Evolutionary conservation across 1,140 invertebrate genomes (phyloP), one percentile per base, ranked within the genome.

Genomic region (Drosophila oshimai): DNA sequence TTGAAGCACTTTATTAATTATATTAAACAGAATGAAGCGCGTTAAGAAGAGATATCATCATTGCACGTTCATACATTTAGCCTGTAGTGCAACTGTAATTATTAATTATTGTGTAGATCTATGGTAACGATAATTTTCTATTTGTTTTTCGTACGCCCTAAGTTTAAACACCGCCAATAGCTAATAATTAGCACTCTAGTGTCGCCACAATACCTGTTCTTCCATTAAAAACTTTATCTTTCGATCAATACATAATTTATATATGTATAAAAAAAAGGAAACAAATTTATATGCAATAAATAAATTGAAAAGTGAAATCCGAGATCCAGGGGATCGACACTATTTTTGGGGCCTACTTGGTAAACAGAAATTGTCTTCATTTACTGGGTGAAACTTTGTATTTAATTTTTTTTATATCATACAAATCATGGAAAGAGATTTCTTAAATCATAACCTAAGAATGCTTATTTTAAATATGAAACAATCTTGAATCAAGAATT

Each of bases 131-230:
- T 79, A 62, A 64, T 69, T 71, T 71, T 71, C 53, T 84, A 64
- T 86, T 72, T 83, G 61, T 83, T 83, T 81, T 83, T 69, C 72
- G 36, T 84, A 81, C 39, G 46, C 49, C 42, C 47, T 86, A 80
- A 86, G 80, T 84, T 87, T 86, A 86, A 73, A 86, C 74, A 86
- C 80, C 80, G 80, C 80, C 80, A 86, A 86, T 86, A 86, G 80
- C 80, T 86, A 86, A 86, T 86, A 86, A 86, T 86, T 86, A 86
- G 80, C 80, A 86, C 81, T 80, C 60, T 84, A 84, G 80, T 84
- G 80, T 84, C 80, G 75, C 80, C 80, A 84, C 80, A 84, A 84
- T 86, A 84, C 80, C 80, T 86, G 80, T 86, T 86, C 80, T 86
- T 86, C 80, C 80, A 86, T 72, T 80, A 61, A 80, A 81, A 71